Base-by-base conservation (phyloP, 2,797 vertebrate species). In the Acipenser transmontanus region DNA sequence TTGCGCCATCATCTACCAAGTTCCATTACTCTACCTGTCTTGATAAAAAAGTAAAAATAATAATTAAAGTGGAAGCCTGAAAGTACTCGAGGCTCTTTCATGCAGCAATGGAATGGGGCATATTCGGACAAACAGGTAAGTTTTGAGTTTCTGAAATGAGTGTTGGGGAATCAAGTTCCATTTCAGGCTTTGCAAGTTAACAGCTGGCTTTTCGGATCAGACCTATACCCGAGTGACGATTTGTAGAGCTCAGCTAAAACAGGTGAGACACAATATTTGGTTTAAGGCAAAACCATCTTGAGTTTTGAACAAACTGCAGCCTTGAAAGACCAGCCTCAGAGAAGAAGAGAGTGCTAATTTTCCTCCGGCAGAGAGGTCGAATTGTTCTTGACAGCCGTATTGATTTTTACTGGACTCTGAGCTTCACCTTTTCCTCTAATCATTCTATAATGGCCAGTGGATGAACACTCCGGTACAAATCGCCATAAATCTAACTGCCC, bases 371-470 rank as follows among this genome's bases (percentile, higher is more conserved):
- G 87, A 86, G 84, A 84, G 86, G 92, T 93, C 94, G 94, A 95
- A 98, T 97, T 88, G 91, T 93, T 98, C 92, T 94, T 94, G 95
- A 98, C 96, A 82, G 92, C 88, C 80, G 82, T 98, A 99, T 98
- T 98, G 97, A 99, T 99, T 99, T 99, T 96, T 88, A 82, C 92
- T 91, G 94, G 96, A 96, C 95, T 97, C 94, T 93, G 94, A 97
- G 95, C 94, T 96, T 98, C 95, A 98, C 95, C 97, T 98, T 98
- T 95, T 95, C 93, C 94, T 96, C 95, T 99, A 96, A 98, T 98
- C 95, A 98, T 98, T 93, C 93, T 91, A 92, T 98, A 98, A 99
- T 99, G 96, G 94, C 94, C 96, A 96, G 94, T 96, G 95, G 95
- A 98, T 99, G 96, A 98, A 98, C 94, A 95, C 92, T 96, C 94